Conservation (phyloP, 2,888 invertebrate genomes). For the Cactoblastis cactorum region DNA sequence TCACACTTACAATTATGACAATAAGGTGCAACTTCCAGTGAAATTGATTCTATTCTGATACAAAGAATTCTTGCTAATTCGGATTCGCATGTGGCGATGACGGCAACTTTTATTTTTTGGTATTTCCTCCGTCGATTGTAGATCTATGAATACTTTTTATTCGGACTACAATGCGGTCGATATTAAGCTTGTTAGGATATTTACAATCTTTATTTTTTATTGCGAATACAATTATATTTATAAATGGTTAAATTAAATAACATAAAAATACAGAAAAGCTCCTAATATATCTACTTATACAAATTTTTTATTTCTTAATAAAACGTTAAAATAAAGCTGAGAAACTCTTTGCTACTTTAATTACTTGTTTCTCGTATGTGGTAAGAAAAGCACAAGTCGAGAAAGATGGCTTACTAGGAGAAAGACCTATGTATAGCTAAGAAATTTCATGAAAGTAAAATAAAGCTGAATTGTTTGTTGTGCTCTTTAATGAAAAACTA, state of each 20-base stretch:
- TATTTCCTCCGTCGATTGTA: slow-evolving; percentile 39
- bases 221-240: not conserved
- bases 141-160: slow-evolving; percentile 33
- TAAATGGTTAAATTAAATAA: not conserved
- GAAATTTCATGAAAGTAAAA: too few species aligned
- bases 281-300: too few species aligned
- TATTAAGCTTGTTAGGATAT: not conserved
- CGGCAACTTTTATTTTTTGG: slow-evolving; percentile 60
- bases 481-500: too few species aligned
- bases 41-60: slow-evolving; percentile 39
- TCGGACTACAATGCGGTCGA: slow-evolving; percentile 10
- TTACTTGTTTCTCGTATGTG: too few species aligned
- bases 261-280: too few species aligned
- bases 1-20: slow-evolving; percentile 18
- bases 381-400: too few species aligned
- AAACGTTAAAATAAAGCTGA: too few species aligned
- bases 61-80: slow-evolving; percentile 53
- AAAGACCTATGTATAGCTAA: too few species aligned
- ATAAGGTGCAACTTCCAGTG: slow-evolving; percentile 39
- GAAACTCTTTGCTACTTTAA: too few species aligned
- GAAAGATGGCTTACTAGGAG: too few species aligned
- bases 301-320: too few species aligned
- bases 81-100: slow-evolving; percentile 62
- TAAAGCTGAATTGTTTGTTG: too few species aligned
- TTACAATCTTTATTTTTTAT: not conserved